A percentile compares a stretch with the other conserved stretches of the same genome.
phyloP scores from a whole-genome alignment of 2,113 vertebrate species.

The Onychorhynchus coronatus region DNA sequence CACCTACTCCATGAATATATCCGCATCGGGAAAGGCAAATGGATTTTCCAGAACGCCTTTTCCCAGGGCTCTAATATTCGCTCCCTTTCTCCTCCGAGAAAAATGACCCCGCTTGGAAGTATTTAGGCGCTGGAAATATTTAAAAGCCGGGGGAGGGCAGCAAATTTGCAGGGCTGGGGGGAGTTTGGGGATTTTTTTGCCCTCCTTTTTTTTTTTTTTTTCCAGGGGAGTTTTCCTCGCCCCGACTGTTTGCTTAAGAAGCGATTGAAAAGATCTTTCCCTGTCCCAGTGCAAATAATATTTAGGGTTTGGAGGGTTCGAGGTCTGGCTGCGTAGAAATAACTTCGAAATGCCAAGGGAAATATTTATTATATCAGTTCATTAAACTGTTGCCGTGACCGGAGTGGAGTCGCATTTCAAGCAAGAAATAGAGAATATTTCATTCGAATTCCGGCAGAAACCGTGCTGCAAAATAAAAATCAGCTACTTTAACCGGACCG shows the following conservation, averaged over 20 bases:
- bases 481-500: not conserved
- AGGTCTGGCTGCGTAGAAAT: conserved; percentile 46
- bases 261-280: conserved; percentile 41
- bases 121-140: conserved; percentile 42
- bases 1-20: conserved; percentile 14
- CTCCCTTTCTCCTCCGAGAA: conserved; percentile 10
- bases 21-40: conserved; percentile 39
- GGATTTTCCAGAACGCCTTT: conserved; percentile 58
- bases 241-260: conserved; percentile 46
- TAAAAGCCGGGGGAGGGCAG: not conserved
- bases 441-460: not conserved
- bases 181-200: not conserved
- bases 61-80: conserved; percentile 63
- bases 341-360: conserved; percentile 58
- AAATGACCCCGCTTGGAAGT: conserved; percentile 25
- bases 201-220: not conserved
- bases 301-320: conserved; percentile 24
- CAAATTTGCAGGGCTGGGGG: not conserved
- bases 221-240: not conserved
- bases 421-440: conserved; percentile 1
- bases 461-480: not conserved
- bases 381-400: conserved; percentile 45
- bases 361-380: conserved; percentile 67
- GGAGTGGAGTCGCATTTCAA: conserved; percentile 18
- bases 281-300: conserved; percentile 35